Percentiles rank a stretch among this genome's conserved stretches.
These are phyloP conservation scores for Emmelina monodactyla DNA, from an alignment of 2,888 invertebrate genomes.

Conservation along the genomic window DNA sequence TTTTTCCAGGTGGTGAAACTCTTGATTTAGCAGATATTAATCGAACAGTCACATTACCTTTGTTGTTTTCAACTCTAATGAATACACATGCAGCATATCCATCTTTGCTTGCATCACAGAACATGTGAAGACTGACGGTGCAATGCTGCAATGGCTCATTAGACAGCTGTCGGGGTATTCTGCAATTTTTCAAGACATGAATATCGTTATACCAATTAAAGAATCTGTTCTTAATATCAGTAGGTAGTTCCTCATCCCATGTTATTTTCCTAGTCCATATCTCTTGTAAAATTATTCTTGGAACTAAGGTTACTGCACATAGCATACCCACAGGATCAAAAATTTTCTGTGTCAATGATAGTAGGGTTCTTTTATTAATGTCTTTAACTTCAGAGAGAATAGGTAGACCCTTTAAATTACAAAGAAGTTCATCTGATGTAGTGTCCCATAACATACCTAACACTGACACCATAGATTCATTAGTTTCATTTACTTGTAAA, in stretches of 20 bases:
- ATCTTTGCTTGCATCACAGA: conserved; percentile 8
- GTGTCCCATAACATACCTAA: conserved; percentile 9
- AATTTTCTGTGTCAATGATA: conserved; percentile 7
- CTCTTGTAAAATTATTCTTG: conserved; percentile 8
- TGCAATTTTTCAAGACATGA: conserved; percentile 2
- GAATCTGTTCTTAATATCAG: conserved; percentile 1
- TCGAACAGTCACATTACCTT: conserved; percentile 3
- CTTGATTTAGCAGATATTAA: conserved; percentile 3
- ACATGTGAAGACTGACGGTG: conserved; percentile 6
- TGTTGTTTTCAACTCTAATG: conserved; percentile 3
- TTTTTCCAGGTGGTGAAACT: conserved; percentile 7
- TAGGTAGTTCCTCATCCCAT: conserved; percentile 7
- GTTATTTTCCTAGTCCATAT: conserved; percentile 3
- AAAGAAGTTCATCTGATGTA: background rate
- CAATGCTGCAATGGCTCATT: background rate
- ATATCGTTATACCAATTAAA: conserved; percentile 5
- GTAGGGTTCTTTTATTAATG: conserved; percentile 4
- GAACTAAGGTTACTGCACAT: conserved; percentile 2
- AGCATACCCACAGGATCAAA: conserved; percentile 9
- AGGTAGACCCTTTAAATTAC: conserved; percentile 1
- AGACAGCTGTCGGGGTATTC: conserved; percentile 2
- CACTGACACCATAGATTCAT: conserved; percentile 3
- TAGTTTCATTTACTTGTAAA: conserved; percentile 2
- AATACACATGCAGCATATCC: conserved; percentile 6
- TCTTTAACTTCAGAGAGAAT: background rate